phyloP scores from a whole-genome alignment of 2,113 vertebrate genomes.

The Willisornis vidua region DNA sequence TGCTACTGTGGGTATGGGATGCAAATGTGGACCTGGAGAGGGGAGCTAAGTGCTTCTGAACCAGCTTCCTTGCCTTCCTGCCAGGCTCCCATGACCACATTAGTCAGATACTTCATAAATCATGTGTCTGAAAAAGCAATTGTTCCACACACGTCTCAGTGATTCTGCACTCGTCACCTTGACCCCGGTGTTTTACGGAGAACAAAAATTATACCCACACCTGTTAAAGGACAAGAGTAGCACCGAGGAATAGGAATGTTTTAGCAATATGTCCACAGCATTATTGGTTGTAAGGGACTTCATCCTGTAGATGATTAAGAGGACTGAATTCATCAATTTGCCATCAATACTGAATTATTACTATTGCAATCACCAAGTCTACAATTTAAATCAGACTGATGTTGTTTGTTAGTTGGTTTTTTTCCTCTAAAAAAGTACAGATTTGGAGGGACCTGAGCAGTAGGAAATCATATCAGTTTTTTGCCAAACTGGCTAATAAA shows the following conservation, averaged over 20 bases:
- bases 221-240: conserved; percentile 8
- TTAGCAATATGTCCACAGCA: background rate
- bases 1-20: background rate
- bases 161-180: conserved; percentile 22
- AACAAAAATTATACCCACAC: background rate
- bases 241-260: background rate
- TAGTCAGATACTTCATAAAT: conserved; percentile 64
- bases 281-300: background rate
- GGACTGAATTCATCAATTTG: background rate
- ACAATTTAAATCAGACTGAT: background rate
- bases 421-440: background rate
- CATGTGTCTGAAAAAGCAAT: conserved; percentile 54
- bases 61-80: conserved; percentile 10
- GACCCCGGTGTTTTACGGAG: conserved; percentile 9
- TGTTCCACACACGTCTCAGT: conserved; percentile 40
- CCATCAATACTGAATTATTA: background rate
- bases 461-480: background rate
- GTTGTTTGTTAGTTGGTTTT: background rate
- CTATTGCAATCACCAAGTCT: background rate
- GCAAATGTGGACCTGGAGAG: conserved; percentile 13
- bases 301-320: background rate
- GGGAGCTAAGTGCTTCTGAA: conserved; percentile 18
- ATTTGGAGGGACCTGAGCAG: background rate
- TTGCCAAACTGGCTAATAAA: background rate
- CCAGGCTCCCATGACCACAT: conserved; percentile 24